A percentile compares a stretch with the other conserved stretches of the same genome.
These are phyloP conservation scores for Hucho hucho DNA, from an alignment of 2,113 vertebrate species.

Conservation along the genomic window DNA sequence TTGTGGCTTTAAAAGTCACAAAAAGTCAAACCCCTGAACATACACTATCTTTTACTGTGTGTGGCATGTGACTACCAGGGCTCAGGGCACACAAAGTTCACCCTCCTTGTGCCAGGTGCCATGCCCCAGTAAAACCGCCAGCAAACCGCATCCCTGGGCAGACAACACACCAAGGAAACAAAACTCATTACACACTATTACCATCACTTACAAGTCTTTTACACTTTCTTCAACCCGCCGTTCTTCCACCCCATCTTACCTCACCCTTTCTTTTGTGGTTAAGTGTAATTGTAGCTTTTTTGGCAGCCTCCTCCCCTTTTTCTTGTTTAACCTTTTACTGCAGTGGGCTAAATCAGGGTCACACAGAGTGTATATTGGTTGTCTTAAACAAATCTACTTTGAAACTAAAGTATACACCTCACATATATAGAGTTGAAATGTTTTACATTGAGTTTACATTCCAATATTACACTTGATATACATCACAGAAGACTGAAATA, in stretches of 20 bases:
- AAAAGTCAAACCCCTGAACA: background rate
- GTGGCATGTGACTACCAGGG: constrained; percentile 16
- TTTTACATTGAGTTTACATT: too few species aligned
- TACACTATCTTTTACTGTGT: background rate
- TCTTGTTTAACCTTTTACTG: too few species aligned
- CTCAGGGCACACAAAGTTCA: constrained; percentile 17
- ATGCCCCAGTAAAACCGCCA: constrained; percentile 4
- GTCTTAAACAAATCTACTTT: too few species aligned
- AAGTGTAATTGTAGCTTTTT: background rate
- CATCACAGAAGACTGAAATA: too few species aligned
- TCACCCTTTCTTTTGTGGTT: background rate
- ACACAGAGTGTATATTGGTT: too few species aligned
- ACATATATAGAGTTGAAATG: too few species aligned
- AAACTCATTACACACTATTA: background rate
- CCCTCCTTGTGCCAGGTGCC: constrained; percentile 3
- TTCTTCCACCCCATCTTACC: background rate
- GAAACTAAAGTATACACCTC: too few species aligned
- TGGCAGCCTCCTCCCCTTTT: background rate
- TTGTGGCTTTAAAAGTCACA: constrained; percentile 1
- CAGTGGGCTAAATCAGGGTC: too few species aligned
- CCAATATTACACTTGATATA: too few species aligned
- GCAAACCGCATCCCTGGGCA: constrained; percentile 30
- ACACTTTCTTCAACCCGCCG: background rate
- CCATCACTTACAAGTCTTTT: background rate
- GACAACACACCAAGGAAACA: background rate